A percentile compares a stretch with the other conserved stretches of the same genome.
Evolutionary conservation across 2,113 vertebrate species (phyloP).

Genomic region (Delphinus delphis): DNA sequence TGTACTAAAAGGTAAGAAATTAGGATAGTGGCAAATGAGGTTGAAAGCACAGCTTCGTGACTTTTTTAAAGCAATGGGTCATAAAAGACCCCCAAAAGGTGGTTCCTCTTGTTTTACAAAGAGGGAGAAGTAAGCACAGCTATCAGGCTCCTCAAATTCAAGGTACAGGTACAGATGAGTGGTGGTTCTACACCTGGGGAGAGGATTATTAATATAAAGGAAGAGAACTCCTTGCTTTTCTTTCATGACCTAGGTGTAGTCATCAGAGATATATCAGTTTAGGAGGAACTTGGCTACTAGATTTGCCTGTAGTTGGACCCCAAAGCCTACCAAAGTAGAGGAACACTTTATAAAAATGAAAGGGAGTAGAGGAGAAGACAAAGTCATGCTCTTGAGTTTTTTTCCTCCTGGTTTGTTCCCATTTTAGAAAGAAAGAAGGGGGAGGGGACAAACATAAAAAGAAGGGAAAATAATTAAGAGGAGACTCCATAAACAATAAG

Average conservation of each 20-base stretch:
- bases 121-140: background rate
- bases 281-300: background rate
- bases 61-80: background rate
- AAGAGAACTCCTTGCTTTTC: background rate
- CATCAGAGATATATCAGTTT: background rate
- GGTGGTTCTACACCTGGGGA: background rate
- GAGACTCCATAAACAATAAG: background rate
- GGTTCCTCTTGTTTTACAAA: background rate
- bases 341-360: constrained; percentile 28
- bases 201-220: background rate
- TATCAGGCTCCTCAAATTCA: background rate
- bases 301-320: background rate
- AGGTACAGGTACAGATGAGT: background rate
- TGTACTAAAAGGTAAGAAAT: background rate
- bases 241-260: background rate
- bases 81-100: background rate
- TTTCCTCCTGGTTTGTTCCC: background rate
- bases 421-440: background rate
- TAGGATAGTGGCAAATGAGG: background rate
- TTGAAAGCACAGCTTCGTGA: background rate
- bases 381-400: background rate
- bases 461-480: background rate
- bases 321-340: background rate
- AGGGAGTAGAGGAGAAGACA: background rate
- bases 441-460: background rate